Base-by-base conservation (phyloP, 2,113 vertebrate species). In the Cyanoderma ruficeps region DNA sequence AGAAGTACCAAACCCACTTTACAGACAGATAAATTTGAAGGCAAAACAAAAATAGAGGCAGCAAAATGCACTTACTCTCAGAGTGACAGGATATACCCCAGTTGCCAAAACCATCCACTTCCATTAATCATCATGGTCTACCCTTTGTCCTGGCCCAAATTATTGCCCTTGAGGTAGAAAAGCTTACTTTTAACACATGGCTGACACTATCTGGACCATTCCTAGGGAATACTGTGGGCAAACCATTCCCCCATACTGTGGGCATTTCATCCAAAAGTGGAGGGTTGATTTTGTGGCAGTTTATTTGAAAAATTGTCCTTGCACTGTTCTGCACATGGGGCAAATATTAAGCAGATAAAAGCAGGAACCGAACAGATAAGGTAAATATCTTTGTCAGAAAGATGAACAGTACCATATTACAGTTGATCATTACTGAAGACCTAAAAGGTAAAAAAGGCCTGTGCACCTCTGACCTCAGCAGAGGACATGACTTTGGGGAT, bases 1-100 rank as follows among this genome's bases (percentile, higher is more conserved):
- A 3, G 69, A 72, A 93, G 49, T 33, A 76, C 57, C 35, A 85
- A 96, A 63, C 4, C 10, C 27, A 25, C 30, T 74, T 90, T 59
- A 63, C 12, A 63, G 35, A 63, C 12, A 37, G 35, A 70, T 49
- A 63, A 94, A 88, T 80, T 88, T 83, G 86, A 91, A 95, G 46
- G 46, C 63, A 65, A 79, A 96, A 72, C 28, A 76, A 94, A 91
- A 91, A 69, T 4, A 76, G 20, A 89, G 18, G 39, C 31, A 65
- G 49, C 7, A 82, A 90, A 89, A 87, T 52, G 11, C 7, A 33
- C 5, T 84, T 17, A 47, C 1, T 65, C 55, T 68, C 19, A 13
- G 35, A 89, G 28, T 77, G 33, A 61, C 39, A 85, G 33, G 46
- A 79, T 55, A 35, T 19, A 50, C 13, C 7, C 5, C 30, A 16